Evolutionary conservation across 2,797 vertebrate species (phyloP).

Genomic region (Enteromius radiatus): DNA sequence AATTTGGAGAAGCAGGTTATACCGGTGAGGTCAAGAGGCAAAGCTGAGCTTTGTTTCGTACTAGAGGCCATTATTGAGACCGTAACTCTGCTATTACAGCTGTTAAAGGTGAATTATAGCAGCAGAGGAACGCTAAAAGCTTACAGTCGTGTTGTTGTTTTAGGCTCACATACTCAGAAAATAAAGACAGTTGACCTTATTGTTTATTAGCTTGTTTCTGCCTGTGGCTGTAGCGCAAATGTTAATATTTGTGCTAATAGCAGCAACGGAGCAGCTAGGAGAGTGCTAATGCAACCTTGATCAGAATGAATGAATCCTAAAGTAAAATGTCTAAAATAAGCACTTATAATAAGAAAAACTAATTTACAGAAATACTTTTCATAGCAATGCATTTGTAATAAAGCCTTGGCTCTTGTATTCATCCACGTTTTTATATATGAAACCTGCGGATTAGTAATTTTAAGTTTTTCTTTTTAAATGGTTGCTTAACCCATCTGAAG

Average conservation of each 20-base stretch:
- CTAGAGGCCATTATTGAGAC: conserved; percentile 51
- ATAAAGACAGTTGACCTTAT: conserved; percentile 42
- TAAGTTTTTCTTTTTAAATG: not conserved
- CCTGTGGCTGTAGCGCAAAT: conserved; percentile 2
- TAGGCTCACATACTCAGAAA: conserved; percentile 31
- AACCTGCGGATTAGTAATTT: not conserved
- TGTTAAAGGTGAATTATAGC: conserved; percentile 57
- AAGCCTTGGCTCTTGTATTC: not conserved
- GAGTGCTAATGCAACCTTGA: not conserved
- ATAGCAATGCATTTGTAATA: not conserved
- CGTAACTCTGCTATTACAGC: conserved; percentile 50
- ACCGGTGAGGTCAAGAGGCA: not conserved
- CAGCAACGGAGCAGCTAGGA: not conserved
- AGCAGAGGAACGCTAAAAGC: conserved; percentile 42
- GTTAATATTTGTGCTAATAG: conserved; percentile 34
- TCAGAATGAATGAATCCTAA: not conserved
- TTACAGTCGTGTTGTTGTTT: conserved; percentile 38
- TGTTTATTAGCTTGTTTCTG: conserved; percentile 41
- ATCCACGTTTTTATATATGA: not conserved
- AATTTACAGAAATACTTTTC: not conserved
- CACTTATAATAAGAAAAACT: not conserved
- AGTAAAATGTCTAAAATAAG: not conserved
- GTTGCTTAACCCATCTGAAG: not conserved
- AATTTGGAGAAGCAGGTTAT: conserved; percentile 49
- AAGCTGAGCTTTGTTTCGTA: conserved; percentile 40